These are phyloP conservation scores for Merluccius polli DNA, from an alignment of 2,797 vertebrate species.

Conservation along the genomic window DNA sequence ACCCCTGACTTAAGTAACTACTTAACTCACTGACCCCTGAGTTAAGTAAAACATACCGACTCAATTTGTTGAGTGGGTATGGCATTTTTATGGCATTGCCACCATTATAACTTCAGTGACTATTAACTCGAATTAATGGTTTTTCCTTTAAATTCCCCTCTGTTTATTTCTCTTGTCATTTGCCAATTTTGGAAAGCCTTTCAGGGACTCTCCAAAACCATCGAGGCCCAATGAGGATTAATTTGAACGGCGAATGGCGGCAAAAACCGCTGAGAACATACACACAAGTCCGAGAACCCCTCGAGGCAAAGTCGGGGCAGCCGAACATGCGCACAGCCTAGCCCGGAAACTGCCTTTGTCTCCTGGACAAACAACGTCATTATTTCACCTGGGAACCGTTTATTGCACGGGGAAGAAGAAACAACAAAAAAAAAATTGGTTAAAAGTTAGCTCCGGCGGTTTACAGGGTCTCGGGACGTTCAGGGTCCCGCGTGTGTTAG, in stretches of 20 bases:
- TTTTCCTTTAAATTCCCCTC: slow-evolving; percentile 19
- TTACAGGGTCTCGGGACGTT: not conserved
- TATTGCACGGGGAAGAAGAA: not conserved
- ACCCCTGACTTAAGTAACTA: not conserved
- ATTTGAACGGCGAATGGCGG: not conserved
- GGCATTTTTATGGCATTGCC: not conserved
- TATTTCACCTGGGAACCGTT: not conserved
- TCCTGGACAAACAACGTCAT: not conserved
- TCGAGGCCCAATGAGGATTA: not conserved
- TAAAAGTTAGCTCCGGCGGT: not conserved
- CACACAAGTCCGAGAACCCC: not conserved
- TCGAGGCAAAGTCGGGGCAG: not conserved
- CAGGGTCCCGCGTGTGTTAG: slow-evolving; percentile 25
- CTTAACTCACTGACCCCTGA: not conserved
- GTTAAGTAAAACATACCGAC: not conserved
- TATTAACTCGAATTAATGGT: not conserved
- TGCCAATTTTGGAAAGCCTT: not conserved
- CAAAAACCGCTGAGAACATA: not conserved
- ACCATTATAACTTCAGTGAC: not conserved
- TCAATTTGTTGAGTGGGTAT: not conserved
- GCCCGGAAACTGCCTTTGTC: not conserved
- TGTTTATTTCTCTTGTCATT: slow-evolving; percentile 13
- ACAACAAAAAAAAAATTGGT: not conserved
- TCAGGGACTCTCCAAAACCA: slow-evolving; percentile 6
- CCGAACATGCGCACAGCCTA: not conserved